Base-by-base conservation (phyloP, 2,113 vertebrate species). In the Lampris megalopsis region DNA sequence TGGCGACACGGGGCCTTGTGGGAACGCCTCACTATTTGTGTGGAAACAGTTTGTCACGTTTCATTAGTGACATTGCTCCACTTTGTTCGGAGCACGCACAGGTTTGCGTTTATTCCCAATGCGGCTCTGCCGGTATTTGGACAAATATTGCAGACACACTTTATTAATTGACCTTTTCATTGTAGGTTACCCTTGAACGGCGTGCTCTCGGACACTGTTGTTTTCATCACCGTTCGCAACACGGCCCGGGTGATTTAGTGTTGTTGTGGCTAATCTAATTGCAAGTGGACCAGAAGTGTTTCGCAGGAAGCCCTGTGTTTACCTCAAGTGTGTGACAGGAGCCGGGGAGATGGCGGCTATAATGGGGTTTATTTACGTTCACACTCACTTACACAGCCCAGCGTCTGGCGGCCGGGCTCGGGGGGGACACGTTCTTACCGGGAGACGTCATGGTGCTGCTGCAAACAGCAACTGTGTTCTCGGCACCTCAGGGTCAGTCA, bases 281-380 rank as follows among this genome's bases (percentile, higher is more conserved):
- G 94, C 84, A 63, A 71, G 71, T 93, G 94, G 93, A 91, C 93
- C 94, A 95, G 95, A 95, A 94, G 95, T 92, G 71, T 94, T 90
- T 95, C 84, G 92, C 96, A 96, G 96, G 96, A 97, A 97, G 95
- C 95, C 92, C 94, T 96, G 96, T 97, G 95, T 96, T 97, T 96
- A 97, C 94, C 81, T 93, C 88, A 84, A 94, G 94, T 94, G 95
- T 95, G 96, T 95, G 95, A 97, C 96, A 96, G 95, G 94, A 95
- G 95, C 94, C 94, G 86, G 90, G 93, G 95, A 95, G 94, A 96
- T 94, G 95, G 94, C 95, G 95, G 95, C 80, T 85, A 95, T 96
- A 97, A 97, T 96, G 95, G 96, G 94, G 96, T 96, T 97, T 97
- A 97, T 97, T 98, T 97, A 98, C 94, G 93, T 95, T 92, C 89